These are phyloP conservation scores for Rhopalosiphum maidis DNA, from an alignment of 1,140 invertebrate species.

Conservation along the genomic window DNA sequence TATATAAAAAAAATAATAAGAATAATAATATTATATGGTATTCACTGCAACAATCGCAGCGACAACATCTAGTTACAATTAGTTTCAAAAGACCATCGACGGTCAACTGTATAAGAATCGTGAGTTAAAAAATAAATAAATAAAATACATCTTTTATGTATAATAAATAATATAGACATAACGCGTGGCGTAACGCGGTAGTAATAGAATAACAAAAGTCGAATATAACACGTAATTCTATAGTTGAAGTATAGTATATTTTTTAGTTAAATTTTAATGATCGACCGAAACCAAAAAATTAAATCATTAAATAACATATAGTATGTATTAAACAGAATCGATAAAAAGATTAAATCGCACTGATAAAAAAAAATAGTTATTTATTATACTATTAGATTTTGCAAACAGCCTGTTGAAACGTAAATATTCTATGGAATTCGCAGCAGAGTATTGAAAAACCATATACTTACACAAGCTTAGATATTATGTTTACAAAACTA, in stretches of 20 bases:
- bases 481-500: not conserved
- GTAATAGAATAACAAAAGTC: conserved; percentile 1
- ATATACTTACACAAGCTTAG: not conserved
- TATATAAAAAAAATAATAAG: not conserved
- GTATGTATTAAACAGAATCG: not conserved
- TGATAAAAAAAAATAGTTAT: not conserved
- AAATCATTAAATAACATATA: not conserved
- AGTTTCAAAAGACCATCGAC: not conserved
- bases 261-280: not conserved
- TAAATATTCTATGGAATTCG: not conserved
- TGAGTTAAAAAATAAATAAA: not conserved
- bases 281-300: not conserved
- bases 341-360: not conserved
- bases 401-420: not conserved
- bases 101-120: not conserved
- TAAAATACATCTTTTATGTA: not conserved
- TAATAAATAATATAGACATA: not conserved
- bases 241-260: not conserved
- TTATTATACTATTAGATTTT: not conserved
- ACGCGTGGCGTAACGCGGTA: conserved; percentile 21
- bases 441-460: not conserved
- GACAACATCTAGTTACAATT: conserved; percentile 28
- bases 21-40: not conserved
- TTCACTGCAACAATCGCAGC: not conserved
- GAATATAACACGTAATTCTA: not conserved